Base-by-base conservation (phyloP, 1,140 invertebrate species). In the Drosophila arawakana region DNA sequence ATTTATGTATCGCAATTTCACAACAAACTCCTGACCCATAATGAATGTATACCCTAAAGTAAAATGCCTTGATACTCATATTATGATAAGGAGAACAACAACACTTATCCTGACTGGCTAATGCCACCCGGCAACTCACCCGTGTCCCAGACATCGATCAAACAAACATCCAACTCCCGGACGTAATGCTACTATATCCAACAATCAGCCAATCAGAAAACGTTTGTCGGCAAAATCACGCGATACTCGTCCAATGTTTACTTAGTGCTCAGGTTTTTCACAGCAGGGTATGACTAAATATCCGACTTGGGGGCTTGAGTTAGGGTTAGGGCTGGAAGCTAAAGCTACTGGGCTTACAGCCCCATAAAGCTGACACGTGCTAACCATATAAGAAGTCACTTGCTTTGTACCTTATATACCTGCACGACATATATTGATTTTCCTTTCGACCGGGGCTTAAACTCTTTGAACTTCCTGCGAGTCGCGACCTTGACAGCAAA, bases 401-500 rank as follows among this genome's bases (percentile, higher is more conserved):
- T 61, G 46, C 46, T 21, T 63, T 72, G 50, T 78, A 85, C 60
- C 63, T 54, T 59, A 58, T 76, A 50, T 88, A 78, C 82, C 46
- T 88, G 75, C 82, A 80, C 61, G 76, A 70, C 76, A 60, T 88
- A 60, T 88, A 89, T 88, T 75, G 83, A 86, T 86, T 67, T 57
- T 37, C 54, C 60, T 39, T 37, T 44, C 35, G 59, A 18, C 35
- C 34, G 47, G 60, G 41, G 43, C 10, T 83, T 79, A 83, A 81
- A 78, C 82, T 83, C 82, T 88, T 80, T 86, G 82, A 86, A 86
- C 82, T 86, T 86, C 82, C 83, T 88, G 83, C 52, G 82, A 58
- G 66, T 72, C 67, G 77, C 80, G 84, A 80, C 83, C 83, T 89
- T 88, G 83, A 79, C 43, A 41, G 57, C 57, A 59, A 57, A 30